A percentile compares a stretch with the other conserved stretches of the same genome.
phyloP scores from a whole-genome alignment of 2,888 invertebrate genomes.

The Epistrophe eligans region DNA sequence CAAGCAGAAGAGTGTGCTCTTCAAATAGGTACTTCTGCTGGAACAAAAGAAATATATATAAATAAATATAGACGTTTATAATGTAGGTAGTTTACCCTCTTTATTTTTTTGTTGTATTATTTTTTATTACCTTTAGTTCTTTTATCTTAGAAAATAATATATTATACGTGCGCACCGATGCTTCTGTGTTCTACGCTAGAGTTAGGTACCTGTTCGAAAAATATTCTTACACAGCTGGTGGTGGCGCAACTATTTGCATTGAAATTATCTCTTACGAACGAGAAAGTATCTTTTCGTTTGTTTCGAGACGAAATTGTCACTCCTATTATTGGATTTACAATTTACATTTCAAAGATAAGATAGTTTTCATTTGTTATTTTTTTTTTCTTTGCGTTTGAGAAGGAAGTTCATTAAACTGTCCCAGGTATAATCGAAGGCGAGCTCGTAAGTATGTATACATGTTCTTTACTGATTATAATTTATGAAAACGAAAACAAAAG shows the following conservation, averaged over 20 bases:
- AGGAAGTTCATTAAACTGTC: conserved; percentile 26
- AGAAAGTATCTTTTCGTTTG: conserved; percentile 13
- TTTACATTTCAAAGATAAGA: conserved; percentile 36
- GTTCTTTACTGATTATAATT: background rate
- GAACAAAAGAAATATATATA: background rate
- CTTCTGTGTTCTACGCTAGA: conserved; percentile 11
- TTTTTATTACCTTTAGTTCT: conserved; percentile 23
- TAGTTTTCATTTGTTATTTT: background rate
- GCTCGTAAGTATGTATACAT: background rate
- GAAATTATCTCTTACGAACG: conserved; percentile 9
- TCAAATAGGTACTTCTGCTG: conserved; percentile 13
- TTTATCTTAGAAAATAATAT: conserved; percentile 6
- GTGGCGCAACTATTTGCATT: conserved; percentile 27
- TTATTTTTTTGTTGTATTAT: background rate
- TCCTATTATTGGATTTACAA: conserved; percentile 40
- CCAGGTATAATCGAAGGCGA: background rate
- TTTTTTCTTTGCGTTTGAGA: background rate
- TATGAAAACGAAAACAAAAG: conserved; percentile 11
- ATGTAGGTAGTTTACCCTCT: background rate
- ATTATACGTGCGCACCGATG: background rate
- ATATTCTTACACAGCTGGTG: conserved; percentile 25
- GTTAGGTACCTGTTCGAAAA: conserved; percentile 6
- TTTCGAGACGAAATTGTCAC: conserved; percentile 24
- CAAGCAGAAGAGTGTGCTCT: conserved; percentile 8
- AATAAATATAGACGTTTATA: background rate